Base-by-base conservation (phyloP, 2,888 invertebrate species). In the Agrochola litura region DNA sequence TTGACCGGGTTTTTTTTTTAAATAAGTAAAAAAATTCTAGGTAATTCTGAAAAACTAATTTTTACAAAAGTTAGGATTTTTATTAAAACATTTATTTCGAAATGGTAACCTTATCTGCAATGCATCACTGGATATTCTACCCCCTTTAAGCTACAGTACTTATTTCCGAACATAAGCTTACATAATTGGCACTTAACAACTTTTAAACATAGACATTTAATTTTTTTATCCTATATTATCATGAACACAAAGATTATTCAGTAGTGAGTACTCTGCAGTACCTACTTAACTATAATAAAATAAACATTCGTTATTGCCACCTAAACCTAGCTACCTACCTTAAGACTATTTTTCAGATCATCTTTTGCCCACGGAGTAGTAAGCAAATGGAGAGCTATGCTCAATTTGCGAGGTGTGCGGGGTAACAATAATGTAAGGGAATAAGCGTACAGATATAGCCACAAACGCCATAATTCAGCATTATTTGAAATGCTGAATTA, bases 331-430 rank as follows among this genome's bases (percentile, higher is more conserved):
- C 12, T n/a, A 41, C 19, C 0, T 41, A 46, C 0, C 30, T n/a
- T 46, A 67, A 49, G 3, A 37, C 25, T 41, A 46, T 37, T 63
- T 30, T 14, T 70, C 19, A 68, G 25, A 81, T 52, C 41, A 19
- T 46, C 0, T 60, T 69, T 54, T 54, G 9, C 16, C 30, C 69
- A 82, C 2, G 4, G 78, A 82, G 60, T 41, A 66, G 6, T 49
- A 4, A 43, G 2, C 25, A 77, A 66, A 81, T 71, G 65, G 60
- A 81, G 41, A 16, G 22, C 19, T 14, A 74, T 54, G 4, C 22
- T 9, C 16, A 5, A 56, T 22, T 43, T 6, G 6, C 30, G 16
- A 22, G 12, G n/a, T 22, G 19, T 14, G 19, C 16, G 2, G 8
- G 19, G n/a, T n/a, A 19, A 30, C 3, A 61, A 43, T 16, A 43